Base-by-base conservation (phyloP, 2,888 invertebrate genomes). In the Thecophora atra region DNA sequence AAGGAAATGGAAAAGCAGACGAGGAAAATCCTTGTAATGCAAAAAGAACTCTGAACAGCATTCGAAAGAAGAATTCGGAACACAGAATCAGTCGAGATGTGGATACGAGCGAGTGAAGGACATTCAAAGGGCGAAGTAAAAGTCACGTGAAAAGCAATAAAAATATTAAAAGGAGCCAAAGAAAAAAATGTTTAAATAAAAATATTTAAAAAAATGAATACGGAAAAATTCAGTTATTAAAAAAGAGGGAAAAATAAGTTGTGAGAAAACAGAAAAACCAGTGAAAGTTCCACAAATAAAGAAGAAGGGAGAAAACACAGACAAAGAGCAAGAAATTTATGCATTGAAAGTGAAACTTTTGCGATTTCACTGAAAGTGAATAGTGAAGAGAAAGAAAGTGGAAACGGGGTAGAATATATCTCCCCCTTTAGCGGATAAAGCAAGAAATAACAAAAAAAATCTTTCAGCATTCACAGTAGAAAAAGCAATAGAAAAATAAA, bases 71-170 rank as follows among this genome's bases (percentile, higher is more conserved):
- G 47, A 69, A 70, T 52, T 51, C 47, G 3, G 2, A 37, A 37
- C 70, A 74, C 77, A 76, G 76, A 77, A 77, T 77, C 77, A 78
- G 78, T 78, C 74, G 78, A 78, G 78, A 76, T 76, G 76, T 75
- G 78, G 77, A 77, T 74, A 74, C 74, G 77, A 76, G 74, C 76
- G 77, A 72, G 76, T 73, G 71, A 73, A 74, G 72, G 75, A 74
- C 73, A 62, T 67, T 60, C 30, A 44, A 67, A 13, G 42, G 44
- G 37, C 37, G 52, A n/a, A 58, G 30, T 28, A 37, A 24, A 71
- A 63, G 17, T 56, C 24, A 70, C n/a, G 26, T 64, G 21, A 65
- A 28, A 69, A 69, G 47, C 19, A 47, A 3, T 21, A 19, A n/a
- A 8, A 15, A 21, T 13, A 7, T 21, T 19, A 28, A 28, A 30